These are phyloP conservation scores for Calyptommatus sinebrachiatus DNA, from an alignment of 2,113 vertebrate species.

Conservation along the genomic window DNA sequence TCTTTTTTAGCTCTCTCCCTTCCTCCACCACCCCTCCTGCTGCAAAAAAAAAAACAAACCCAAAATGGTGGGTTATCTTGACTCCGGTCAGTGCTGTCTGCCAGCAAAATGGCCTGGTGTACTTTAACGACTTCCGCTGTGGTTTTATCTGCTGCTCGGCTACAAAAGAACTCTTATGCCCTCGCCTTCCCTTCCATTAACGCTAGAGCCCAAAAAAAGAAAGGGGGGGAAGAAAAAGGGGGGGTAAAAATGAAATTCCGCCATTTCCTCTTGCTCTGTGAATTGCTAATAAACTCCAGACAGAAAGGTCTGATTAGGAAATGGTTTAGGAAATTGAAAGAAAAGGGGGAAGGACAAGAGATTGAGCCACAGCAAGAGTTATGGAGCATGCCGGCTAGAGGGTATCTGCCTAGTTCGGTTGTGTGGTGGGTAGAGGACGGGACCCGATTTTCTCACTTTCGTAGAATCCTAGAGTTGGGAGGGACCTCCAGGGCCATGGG, in stretches of 20 bases:
- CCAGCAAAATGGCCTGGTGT: background rate
- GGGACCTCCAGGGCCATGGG: no score
- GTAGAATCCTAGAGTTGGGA: no score
- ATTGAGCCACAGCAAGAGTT: accelerated
- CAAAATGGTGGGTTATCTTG: background rate
- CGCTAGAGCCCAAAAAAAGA: constrained; percentile 9
- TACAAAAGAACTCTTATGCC: constrained; percentile 30
- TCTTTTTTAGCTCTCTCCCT: background rate
- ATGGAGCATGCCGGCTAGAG: background rate
- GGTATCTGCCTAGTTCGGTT: background rate
- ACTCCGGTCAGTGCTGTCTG: background rate
- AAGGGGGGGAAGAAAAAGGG: background rate
- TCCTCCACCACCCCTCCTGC: background rate
- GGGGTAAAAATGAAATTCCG: constrained; percentile 10
- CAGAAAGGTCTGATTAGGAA: constrained; percentile 61
- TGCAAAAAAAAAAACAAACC: background rate
- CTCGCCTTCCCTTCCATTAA: constrained; percentile 46
- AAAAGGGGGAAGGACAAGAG: constrained; percentile 29
- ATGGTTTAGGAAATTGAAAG: constrained; percentile 65
- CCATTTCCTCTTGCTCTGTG: constrained; percentile 64
- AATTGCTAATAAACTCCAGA: constrained; percentile 69
- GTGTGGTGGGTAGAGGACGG: no score
- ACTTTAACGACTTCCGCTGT: constrained; percentile 10
- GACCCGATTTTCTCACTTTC: background rate
- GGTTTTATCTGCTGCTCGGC: constrained; percentile 12